phyloP scores from a whole-genome alignment of 2,888 invertebrate species.

The Chalcis sispes region DNA sequence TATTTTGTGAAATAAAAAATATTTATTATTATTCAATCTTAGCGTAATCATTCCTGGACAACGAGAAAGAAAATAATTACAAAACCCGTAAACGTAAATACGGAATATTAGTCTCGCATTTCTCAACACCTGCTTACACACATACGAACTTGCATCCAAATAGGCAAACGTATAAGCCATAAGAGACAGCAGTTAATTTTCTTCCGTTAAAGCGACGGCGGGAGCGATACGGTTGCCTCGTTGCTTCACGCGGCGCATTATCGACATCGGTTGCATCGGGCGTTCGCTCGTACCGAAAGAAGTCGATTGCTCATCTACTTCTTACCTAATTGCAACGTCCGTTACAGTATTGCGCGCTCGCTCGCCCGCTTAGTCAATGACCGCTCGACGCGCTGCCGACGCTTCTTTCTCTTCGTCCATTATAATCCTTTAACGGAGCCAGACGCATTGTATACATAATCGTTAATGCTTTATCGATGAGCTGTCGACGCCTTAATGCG shows the following conservation, averaged over 20 bases:
- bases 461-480: background rate
- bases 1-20: no score
- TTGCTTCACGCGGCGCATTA: conserved; percentile 56
- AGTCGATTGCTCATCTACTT: conserved; percentile 64
- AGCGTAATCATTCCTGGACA: no score
- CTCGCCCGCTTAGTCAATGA: conserved; percentile 50
- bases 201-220: conserved; percentile 19
- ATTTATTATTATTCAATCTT: no score
- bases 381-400: conserved; percentile 5
- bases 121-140: background rate
- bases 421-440: background rate
- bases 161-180: background rate
- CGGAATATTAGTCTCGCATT: background rate
- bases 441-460: background rate
- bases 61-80: no score
- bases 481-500: background rate
- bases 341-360: conserved; percentile 41
- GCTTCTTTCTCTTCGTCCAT: conserved; percentile 8
- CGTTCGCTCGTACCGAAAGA: conserved; percentile 52
- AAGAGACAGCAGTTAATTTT: no score
- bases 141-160: background rate
- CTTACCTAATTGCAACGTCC: conserved; percentile 61
- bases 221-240: no score
- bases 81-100: background rate
- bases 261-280: conserved; percentile 32